Base-by-base conservation (phyloP, 1,140 invertebrate genomes). In the Ectropis grisescens region DNA sequence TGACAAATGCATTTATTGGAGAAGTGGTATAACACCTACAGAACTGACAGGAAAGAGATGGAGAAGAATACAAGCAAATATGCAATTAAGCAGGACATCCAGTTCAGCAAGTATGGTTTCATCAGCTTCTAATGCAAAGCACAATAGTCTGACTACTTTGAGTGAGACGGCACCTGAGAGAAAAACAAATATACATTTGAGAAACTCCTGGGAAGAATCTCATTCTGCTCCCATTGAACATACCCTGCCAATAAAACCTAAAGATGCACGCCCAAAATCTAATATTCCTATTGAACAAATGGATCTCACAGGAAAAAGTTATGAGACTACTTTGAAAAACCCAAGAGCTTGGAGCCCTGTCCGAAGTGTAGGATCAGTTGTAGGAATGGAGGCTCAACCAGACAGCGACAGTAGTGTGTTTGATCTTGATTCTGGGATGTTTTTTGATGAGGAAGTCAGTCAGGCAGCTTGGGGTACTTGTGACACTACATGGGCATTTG, bases 31-130 rank as follows among this genome's bases (percentile, higher is more conserved):
- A 0, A 89, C 86, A 11, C 64, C 85, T 2, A 85, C 87, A 1
- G 93, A 96, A 76, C 84, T 92, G 27, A 94, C 92, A 27, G 95
- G 95, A 1, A 94, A 94, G 69, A 90, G 91, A 46, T 97, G 95
- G 95, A 86, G 89, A 53, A 74, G 86, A 32, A 83, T 94, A 22
- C 88, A 91, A 60, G 90, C 89, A 10, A 88, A 91, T 15, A 85
- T 92, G 66, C 91, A 93, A 76, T 79, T 93, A 11, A 93, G 91
- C 60, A 84, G 91, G 47, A 90, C 90, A 26, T 91, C 90, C 54
- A 93, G 90, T 62, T 89, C 88, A 45, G 87, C 89, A 28, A 83
- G 82, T 54, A 59, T 83, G 14, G 61, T 76, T 27, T 82, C 72
- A 42, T 67, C 65, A 25, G 54, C 62, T 24, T 81, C 82, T 16